Conservation (phyloP, 2,113 vertebrate species). For the Pygoscelis adeliae region DNA sequence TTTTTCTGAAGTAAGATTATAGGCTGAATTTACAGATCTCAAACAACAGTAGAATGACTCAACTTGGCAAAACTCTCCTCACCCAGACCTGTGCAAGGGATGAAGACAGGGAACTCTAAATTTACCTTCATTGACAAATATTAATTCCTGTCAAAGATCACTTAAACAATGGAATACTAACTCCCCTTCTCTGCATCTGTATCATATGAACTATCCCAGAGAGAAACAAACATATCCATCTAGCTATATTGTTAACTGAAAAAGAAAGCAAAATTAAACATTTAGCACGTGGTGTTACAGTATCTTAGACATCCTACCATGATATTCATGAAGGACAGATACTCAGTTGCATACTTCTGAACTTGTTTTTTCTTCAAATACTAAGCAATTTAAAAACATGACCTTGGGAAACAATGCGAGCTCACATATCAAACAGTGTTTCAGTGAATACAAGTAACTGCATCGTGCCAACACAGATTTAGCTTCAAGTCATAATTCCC, state of each 20-base stretch:
- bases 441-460: not conserved
- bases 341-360: not conserved
- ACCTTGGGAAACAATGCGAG: fast-evolving
- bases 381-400: not conserved
- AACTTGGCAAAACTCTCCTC: not conserved
- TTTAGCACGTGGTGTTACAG: not conserved
- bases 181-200: not conserved
- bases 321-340: not conserved
- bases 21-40: not conserved
- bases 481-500: not conserved
- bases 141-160: not conserved
- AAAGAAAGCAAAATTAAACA: not conserved
- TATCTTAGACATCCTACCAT: not conserved
- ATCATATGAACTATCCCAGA: not conserved
- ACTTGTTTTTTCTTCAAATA: not conserved
- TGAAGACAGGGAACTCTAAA: not conserved
- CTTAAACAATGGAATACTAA: not conserved
- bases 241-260: not conserved
- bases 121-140: not conserved
- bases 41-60: not conserved
- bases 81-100: not conserved
- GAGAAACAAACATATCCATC: not conserved
- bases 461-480: not conserved
- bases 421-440: not conserved
- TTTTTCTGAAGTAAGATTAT: not conserved